Evolutionary conservation across 2,888 invertebrate species (phyloP), one percentile per base, ranked within the genome.

Genomic region (Uropetala carovei): DNA sequence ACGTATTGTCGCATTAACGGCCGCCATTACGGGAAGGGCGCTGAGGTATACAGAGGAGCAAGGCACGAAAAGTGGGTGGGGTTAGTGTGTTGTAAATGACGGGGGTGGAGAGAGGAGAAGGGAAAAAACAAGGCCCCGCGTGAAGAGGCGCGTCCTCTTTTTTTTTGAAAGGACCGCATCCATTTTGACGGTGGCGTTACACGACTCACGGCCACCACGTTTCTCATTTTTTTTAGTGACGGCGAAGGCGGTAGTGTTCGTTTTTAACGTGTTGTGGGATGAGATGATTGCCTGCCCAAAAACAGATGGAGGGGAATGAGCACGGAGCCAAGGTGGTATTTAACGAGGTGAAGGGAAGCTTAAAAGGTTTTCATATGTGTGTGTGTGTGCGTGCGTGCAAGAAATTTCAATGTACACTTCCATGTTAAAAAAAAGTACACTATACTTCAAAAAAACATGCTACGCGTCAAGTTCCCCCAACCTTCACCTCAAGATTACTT

Each of bases 1-100:
- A 22, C 75, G 75, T 75, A 75, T 75, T 75, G 75, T 75, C 75
- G 27, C 27, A 27, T 75, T 75, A 75, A 75, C 75, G 75, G 75
- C 75, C 7, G 22, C 75, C 75, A 27, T 68, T 68, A 68, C 68
- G n/a, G 8, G 68, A 22, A 68, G 18, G 18, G 68, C 22, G n/a
- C 68, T 18, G 68, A n/a, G 68, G 68, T 68, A n/a, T 18, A 22
- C 2, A 18, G 68, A 22, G n/a, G 8, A 22, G 64, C 14, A 14
- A 14, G 11, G 3, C 7, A 64, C 13, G 13, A 14, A 14, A 16
- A 64, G 64, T 5, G 64, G 64, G n/a, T 16, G 64, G 64, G 64
- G 14, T 0, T 43, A n/a, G 1, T 43, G 43, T 43, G 43, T 43
- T 43, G 43, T 43, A 43, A n/a, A n/a, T n/a, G n/a, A 64, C 3